Percentiles rank a stretch among this genome's conserved stretches.
Conservation (phyloP, 1,140 invertebrate species). For the Tetragonula clypearis region DNA sequence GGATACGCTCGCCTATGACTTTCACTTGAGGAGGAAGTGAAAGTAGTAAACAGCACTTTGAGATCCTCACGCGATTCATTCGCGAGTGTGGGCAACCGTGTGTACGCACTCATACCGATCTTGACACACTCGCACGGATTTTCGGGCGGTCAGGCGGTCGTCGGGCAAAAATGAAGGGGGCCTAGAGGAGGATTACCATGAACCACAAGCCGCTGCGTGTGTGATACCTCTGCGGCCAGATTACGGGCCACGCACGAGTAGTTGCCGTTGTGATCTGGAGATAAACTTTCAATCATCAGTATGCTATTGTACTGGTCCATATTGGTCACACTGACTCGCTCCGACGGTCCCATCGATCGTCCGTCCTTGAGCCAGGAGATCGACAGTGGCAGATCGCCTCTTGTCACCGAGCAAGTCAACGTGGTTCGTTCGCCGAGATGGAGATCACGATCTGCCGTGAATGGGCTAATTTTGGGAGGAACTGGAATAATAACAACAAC, state of each 20-base stretch:
- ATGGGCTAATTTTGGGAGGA: slow-evolving; percentile 90
- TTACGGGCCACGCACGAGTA: slow-evolving; percentile 89
- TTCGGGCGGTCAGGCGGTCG: slow-evolving; percentile 75
- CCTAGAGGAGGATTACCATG: slow-evolving; percentile 87
- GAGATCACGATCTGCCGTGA: slow-evolving; percentile 87
- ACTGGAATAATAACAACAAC: slow-evolving; percentile 84
- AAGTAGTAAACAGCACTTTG: slow-evolving; percentile 1
- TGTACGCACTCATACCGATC: slow-evolving; percentile 62
- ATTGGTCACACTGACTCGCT: slow-evolving; percentile 86
- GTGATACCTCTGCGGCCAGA: slow-evolving; percentile 87
- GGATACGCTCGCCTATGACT: not conserved
- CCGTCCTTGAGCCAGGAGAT: slow-evolving; percentile 91
- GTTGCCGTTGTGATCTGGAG: slow-evolving; percentile 89
- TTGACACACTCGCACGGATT: slow-evolving; percentile 62
- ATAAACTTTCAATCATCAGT: slow-evolving; percentile 89
- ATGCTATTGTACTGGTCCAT: slow-evolving; percentile 90
- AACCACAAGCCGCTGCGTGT: slow-evolving; percentile 89
- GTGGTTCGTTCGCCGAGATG: slow-evolving; percentile 90
- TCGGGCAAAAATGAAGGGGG: slow-evolving; percentile 73
- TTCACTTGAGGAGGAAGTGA: not conserved
- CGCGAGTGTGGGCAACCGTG: slow-evolving; percentile 49
- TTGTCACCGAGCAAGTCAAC: slow-evolving; percentile 89
- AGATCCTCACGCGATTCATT: slow-evolving; percentile 53
- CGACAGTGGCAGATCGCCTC: slow-evolving; percentile 89
- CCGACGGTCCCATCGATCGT: slow-evolving; percentile 84